A percentile compares a stretch with the other conserved stretches of the same genome.
phyloP scores from a whole-genome alignment of 1,140 invertebrate genomes.

The Tetramorium simillimum region DNA sequence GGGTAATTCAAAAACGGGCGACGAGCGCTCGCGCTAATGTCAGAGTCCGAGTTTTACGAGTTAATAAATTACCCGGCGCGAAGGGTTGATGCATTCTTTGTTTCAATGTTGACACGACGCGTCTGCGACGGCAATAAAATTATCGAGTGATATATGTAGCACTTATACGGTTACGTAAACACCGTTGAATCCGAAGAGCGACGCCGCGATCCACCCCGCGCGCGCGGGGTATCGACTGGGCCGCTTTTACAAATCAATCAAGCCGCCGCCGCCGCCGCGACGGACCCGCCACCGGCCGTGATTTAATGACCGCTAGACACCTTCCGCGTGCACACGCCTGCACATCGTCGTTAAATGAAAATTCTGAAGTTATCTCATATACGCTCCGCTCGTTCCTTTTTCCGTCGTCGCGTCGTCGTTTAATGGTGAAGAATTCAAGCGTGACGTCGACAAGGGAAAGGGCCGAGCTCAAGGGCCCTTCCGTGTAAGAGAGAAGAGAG shows the following conservation, averaged over 20 bases:
- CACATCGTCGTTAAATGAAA: conserved; percentile 54
- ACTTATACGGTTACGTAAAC: conserved; percentile 51
- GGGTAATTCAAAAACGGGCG: conserved; percentile 19
- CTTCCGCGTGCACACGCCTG: conserved; percentile 39
- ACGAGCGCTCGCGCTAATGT: conserved; percentile 17
- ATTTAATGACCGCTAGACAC: conserved; percentile 46
- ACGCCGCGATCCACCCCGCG: neutral
- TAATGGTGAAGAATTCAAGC: conserved; percentile 70
- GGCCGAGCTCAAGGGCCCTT: conserved; percentile 54
- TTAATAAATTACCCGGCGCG: conserved; percentile 39
- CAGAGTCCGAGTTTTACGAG: conserved; percentile 41
- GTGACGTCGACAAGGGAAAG: conserved; percentile 63
- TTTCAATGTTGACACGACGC: conserved; percentile 24
- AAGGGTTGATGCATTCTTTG: neutral
- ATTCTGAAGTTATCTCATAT: conserved; percentile 59
- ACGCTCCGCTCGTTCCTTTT: conserved; percentile 49
- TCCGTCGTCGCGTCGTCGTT: conserved; percentile 52
- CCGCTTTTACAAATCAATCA: conserved; percentile 56
- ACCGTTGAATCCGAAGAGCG: conserved; percentile 36
- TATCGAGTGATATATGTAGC: conserved; percentile 45
- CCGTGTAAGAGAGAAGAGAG: conserved; percentile 24
- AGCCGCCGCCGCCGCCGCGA: conserved; percentile 6
- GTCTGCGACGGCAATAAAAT: conserved; percentile 35
- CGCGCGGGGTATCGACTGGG: conserved; percentile 18
- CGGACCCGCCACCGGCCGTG: conserved; percentile 38